Percentiles rank a stretch among this genome's conserved stretches.
Conservation (phyloP, 2,797 vertebrate genomes). For the Zalophus californianus region DNA sequence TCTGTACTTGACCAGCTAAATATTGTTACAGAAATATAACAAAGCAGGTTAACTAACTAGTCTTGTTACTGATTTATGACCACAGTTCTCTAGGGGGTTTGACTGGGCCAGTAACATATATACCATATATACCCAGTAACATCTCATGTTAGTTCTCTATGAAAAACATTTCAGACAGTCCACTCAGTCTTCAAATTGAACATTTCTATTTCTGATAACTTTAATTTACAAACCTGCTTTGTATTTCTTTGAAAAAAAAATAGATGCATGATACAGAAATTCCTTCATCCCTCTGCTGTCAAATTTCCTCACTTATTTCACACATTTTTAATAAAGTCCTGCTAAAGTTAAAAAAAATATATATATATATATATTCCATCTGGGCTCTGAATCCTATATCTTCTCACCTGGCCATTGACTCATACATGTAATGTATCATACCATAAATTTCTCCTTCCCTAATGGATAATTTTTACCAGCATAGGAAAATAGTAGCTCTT, state of each 20-base stretch:
- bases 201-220: not conserved
- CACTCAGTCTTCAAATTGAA: not conserved
- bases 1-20: not conserved
- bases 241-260: not conserved
- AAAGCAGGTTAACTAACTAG: not conserved
- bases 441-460: not conserved
- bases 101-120: not conserved
- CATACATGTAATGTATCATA: not conserved
- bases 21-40: not conserved
- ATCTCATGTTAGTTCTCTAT: not conserved
- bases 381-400: not conserved
- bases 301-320: not conserved
- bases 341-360: no score
- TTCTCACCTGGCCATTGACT: not conserved
- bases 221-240: not conserved
- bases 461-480: not conserved
- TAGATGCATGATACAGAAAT: not conserved
- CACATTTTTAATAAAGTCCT: not conserved
- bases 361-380: not conserved
- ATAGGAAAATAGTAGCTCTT: not conserved
- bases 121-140: not conserved
- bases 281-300: not conserved
- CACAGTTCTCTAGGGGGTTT: not conserved
- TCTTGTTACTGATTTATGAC: not conserved
- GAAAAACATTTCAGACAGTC: not conserved